Evolutionary conservation across 2,888 invertebrate species (phyloP), one percentile per base, ranked within the genome.

Genomic region (Mechanitis messenoides): DNA sequence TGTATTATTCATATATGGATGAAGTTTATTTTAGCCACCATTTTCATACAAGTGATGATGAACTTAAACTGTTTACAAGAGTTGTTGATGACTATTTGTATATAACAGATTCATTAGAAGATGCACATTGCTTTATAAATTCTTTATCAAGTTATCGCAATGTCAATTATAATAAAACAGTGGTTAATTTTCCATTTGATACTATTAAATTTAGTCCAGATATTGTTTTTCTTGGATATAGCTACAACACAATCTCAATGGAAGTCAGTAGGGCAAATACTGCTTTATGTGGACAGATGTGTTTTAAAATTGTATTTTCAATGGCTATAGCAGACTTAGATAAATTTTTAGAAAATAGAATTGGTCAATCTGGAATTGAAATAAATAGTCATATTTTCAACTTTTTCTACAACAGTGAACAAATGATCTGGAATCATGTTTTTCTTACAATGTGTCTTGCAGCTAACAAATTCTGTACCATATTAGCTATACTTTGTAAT

Each of bases 61-160:
- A 74, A 61, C 64, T 87, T 1, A 81, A 77, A 69, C 67, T 89
- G 12, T 88, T 91, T 68, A 73, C 76, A 6, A 76, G 91, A 76
- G 80, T 86, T 65, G 91, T 91, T 3, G 91, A 91, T 74, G 91
- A 91, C 70, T 91, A 91, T 69, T 74, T 91, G 47, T 91, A 85
- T 66, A 76, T 91, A 1, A 89, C 89, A 46, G 81, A 88, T 47
- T 80, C 83, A n/a, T 68, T 86, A 59, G 68, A 80, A 7, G 81
- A 84, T 69, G 89, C 87, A 6, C 65, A 74, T 60, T 67, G 63
- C 9, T 91, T 91, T 77, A 72, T 91, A 45, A 69, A 78, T 46
- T 76, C 84, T 12, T 71, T 90, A 45, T 74, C 80, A 33, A 83
- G 80, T 66, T 87, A 85, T 62, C 82, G 77, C 64, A 90, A 88